phyloP scores from a whole-genome alignment of 2,888 invertebrate genomes.

The Thera britannica region DNA sequence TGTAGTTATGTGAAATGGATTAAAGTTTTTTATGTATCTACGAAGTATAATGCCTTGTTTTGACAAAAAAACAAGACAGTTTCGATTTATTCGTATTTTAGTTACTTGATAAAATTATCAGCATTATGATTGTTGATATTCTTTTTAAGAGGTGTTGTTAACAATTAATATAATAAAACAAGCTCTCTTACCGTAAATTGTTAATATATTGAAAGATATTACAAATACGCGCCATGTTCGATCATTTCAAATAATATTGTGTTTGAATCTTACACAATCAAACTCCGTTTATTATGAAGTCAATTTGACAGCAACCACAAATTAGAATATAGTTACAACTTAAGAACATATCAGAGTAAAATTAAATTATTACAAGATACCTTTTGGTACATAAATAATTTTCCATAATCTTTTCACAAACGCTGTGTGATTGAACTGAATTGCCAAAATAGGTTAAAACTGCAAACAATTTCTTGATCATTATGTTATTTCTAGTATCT shows the following conservation, averaged over 20 bases:
- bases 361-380: conserved; percentile 20
- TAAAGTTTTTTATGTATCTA: background rate
- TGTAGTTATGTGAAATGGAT: conserved; percentile 14
- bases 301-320: background rate
- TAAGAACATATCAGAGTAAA: conserved; percentile 39
- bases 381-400: background rate
- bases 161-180: background rate
- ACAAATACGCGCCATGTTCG: background rate
- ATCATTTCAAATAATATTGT: background rate
- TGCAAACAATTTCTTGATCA: background rate
- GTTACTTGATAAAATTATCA: too few species aligned
- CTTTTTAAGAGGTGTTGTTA: too few species aligned
- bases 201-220: background rate
- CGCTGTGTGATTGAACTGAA: conserved; percentile 22
- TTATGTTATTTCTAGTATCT: background rate
- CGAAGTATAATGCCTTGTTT: background rate
- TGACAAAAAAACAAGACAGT: background rate
- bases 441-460: conserved; percentile 24
- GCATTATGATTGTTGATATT: too few species aligned
- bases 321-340: conserved; percentile 23
- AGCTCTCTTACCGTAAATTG: background rate
- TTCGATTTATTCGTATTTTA: background rate
- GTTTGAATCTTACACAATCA: background rate
- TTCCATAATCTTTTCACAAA: conserved; percentile 14
- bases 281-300: background rate